phyloP scores from a whole-genome alignment of 2,797 vertebrate genomes.

The Pteropus rufus region DNA sequence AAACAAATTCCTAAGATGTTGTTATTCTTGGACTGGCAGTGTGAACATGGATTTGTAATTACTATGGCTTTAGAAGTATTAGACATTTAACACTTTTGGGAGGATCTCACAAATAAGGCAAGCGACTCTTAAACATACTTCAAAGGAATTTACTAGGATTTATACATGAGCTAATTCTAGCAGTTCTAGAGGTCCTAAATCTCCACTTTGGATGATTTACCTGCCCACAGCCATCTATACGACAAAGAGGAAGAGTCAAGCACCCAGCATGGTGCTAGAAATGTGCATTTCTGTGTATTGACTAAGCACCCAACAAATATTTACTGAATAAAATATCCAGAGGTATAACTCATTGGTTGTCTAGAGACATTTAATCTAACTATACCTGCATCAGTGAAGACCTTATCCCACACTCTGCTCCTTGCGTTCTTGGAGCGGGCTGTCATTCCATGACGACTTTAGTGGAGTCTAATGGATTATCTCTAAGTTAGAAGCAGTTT shows the following conservation, averaged over 20 bases:
- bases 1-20: conserved; percentile 10
- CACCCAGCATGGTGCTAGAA: neutral
- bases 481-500: neutral
- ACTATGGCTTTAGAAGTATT: neutral
- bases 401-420: neutral
- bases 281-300: neutral
- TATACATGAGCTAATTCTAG: neutral
- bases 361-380: neutral
- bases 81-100: neutral
- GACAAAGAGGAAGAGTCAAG: neutral
- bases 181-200: neutral
- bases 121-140: neutral
- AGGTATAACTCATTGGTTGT: neutral
- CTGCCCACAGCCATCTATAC: neutral
- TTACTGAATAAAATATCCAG: neutral
- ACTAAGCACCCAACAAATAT: neutral
- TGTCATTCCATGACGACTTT: neutral
- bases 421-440: neutral
- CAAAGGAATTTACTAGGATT: neutral
- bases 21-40: neutral
- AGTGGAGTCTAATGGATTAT: neutral
- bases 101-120: neutral
- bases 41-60: neutral
- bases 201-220: neutral
- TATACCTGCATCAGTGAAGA: neutral